phyloP scores from a whole-genome alignment of 2,888 invertebrate species.

The Drosophila glabriapex region DNA sequence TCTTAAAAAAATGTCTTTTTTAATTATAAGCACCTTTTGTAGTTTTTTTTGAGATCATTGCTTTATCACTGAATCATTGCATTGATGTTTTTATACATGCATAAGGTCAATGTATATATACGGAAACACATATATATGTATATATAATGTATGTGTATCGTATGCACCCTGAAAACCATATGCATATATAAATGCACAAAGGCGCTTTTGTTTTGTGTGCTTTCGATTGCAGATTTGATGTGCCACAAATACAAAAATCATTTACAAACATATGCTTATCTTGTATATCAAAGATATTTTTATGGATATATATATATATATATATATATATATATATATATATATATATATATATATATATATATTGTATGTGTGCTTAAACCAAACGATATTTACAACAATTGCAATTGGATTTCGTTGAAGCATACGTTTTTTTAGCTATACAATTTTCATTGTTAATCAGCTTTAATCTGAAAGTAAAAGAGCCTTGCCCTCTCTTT shows the following conservation, averaged over 20 bases:
- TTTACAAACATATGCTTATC: not conserved
- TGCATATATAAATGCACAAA: not conserved
- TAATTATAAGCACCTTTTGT: not conserved
- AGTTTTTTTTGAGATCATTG: not conserved
- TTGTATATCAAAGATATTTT: not conserved
- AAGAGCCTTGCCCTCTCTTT: slow-evolving; percentile 27
- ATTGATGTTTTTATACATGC: not conserved
- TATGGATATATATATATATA: not conserved
- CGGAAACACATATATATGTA: not conserved
- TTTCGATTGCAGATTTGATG: slow-evolving; percentile 13
- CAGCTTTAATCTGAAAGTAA: slow-evolving; percentile 49
- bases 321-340: not conserved
- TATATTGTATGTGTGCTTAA: not conserved
- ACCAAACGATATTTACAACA: not conserved
- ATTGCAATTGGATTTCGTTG: slow-evolving; percentile 9
- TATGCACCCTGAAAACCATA: not conserved
- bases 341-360: no score
- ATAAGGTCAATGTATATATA: slow-evolving; percentile 4
- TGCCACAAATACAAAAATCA: not conserved
- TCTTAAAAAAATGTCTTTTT: not conserved
- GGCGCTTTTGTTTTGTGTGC: slow-evolving; percentile 19
- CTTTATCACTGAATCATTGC: not conserved
- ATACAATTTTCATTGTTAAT: slow-evolving; percentile 18
- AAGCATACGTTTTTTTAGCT: slow-evolving; percentile 9
- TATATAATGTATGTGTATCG: not conserved